Evolutionary conservation across 2,113 vertebrate species (phyloP), one percentile per base, ranked within the genome.

Genomic region (Catharus fuscescens): DNA sequence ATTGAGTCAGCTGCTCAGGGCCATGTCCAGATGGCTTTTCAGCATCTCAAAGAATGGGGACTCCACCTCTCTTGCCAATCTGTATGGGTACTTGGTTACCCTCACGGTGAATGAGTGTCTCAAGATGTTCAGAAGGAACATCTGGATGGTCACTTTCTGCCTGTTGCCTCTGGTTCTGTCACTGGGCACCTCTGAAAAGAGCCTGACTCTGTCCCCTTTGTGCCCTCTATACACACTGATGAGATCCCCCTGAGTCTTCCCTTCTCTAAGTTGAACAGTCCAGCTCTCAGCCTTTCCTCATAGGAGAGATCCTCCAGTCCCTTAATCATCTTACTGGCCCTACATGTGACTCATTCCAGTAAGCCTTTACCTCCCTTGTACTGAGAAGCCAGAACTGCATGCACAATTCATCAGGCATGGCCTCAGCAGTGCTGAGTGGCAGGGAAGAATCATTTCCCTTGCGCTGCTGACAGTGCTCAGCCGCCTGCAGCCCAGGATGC

Each of bases 351-450:
- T 52, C 42, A 21, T 3, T 59, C 18, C 13, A 14, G 7, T 32
- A 5, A 36, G 9, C 3, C 3, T 10, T 14, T 24, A 6, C 12
- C 20, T 62, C 6, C 60, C 44, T 53, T 0, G 0, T 31, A 1
- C 36, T 18, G 60, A 13, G 20, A 15, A 85, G 14, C 20, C 31
- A 23, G 42, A 85, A 77, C 17, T 47, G 47, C 12, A 14, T 45
- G n/a, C 53, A 8, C 19, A 31, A 3, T 12, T 38, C 17, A 48
- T 24, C 72, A 69, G 18, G 6, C 56, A 29, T 38, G 52, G n/a
- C 25, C 52, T 66, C 56, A 56, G 32, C 40, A 20, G 25, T 40
- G n/a, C 59, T 53, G 74, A 40, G 4, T 11, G 18, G 9, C 28
- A 34, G 28, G 6, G 13, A 69, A 45, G 25, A 42, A 26, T 45